Base-by-base conservation (phyloP, 2,113 vertebrate species). In the Oriolus oriolus region DNA sequence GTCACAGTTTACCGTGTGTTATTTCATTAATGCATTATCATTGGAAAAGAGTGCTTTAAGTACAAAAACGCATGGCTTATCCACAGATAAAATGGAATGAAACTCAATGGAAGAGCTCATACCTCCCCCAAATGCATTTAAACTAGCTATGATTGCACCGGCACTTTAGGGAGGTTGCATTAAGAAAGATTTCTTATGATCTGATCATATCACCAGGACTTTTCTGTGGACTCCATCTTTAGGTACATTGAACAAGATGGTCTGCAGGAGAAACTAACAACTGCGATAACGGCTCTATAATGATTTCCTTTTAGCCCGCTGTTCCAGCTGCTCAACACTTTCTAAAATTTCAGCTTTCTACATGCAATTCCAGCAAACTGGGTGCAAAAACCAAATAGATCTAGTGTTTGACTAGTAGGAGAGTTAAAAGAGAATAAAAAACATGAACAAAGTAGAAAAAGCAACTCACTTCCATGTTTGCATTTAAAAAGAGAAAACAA, bases 261-360 rank as follows among this genome's bases (percentile, higher is more conserved):
- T 24, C 35, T 66, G 49, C 24, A 69, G 68, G 30, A 89, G 57
- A 66, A 75, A 77, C 2, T 1, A 70, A 23, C 49, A 73, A 52
- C 2, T 31, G 24, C 2, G 7, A 3, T 24, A 77, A 45, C 1
- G 0, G 0, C 50, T 77, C 45, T 31, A 1, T 6, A 61, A 57
- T 2, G 1, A 50, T 30, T 47, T 84, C 31, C 14, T 74, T 81
- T 59, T 20, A 81, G 26, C 27, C 11, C 37, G 33, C 28, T 37
- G 33, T 28, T 77, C 21, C 37, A 52, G 24, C 52, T 57, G 54
- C 66, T 84, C 37, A 49, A 65, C 56, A 37, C 31, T 61, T 61
- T 2, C 47, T 37, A 52, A 59, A 65, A 83, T 65, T 69, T 45
- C 37, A 35, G 45, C 70, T 73, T 82, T 60, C 82, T 21, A 60